phyloP scores from a whole-genome alignment of 2,888 invertebrate genomes.

The Periphyllus acericola region DNA sequence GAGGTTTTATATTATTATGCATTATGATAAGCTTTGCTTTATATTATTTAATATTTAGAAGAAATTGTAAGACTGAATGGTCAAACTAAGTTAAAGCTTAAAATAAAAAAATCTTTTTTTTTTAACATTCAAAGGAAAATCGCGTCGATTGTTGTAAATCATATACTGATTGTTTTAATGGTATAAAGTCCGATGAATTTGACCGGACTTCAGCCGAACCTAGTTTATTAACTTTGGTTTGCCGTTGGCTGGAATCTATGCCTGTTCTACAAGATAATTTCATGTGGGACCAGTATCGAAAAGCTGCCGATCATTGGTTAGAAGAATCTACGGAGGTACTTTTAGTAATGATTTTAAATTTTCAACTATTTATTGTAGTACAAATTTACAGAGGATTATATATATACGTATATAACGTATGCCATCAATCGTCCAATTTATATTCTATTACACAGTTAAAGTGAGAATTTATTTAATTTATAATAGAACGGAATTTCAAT shows the following conservation, averaged over 20 bases:
- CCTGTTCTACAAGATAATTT: slow-evolving; percentile 69
- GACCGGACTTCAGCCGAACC: slow-evolving; percentile 82
- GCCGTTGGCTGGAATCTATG: slow-evolving; percentile 93
- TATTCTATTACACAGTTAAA: no score
- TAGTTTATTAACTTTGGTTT: slow-evolving; percentile 85
- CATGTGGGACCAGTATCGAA: slow-evolving; percentile 45
- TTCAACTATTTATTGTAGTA: no score
- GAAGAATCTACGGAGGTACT: slow-evolving; percentile 74
- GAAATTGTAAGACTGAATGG: no score
- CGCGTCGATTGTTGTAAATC: slow-evolving; percentile 94
- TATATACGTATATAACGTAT: no score
- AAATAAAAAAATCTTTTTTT: neutral
- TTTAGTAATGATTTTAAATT: neutral
- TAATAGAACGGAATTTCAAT: no score
- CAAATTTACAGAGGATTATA: no score
- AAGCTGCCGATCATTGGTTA: slow-evolving; percentile 57
- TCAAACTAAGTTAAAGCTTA: no score
- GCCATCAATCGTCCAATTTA: no score
- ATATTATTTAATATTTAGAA: no score
- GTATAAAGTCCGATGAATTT: slow-evolving; percentile 73
- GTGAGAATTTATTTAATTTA: no score
- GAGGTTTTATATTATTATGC: no score
- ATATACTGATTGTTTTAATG: slow-evolving; percentile 86
- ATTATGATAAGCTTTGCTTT: no score
- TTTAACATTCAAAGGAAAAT: slow-evolving; percentile 72